Evolutionary conservation across 2,797 vertebrate genomes (phyloP), one percentile per base, ranked within the genome.

Genomic region (Margarornis squamiger): DNA sequence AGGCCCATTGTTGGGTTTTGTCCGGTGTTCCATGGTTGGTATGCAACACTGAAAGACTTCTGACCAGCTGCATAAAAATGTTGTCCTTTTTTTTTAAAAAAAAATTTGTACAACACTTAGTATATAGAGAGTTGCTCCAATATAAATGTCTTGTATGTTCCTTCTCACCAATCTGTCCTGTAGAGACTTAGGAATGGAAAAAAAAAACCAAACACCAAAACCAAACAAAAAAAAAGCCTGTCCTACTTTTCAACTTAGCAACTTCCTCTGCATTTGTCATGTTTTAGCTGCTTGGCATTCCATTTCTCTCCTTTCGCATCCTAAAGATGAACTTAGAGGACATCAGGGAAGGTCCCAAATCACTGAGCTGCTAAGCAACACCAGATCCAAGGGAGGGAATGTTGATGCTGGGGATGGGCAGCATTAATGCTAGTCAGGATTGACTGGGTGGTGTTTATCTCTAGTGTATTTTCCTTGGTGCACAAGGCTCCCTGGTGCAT

Each of bases 401-500:
- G 15, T 11, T 71, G 24, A n/a, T 55, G 62, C 51, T 81, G 38
- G 24, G 46, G 30, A 39, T 34, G 46, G 24, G n/a, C 36, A 58
- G 36, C 26, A 19, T n/a, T 57, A 27, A 30, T 63, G 24, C 23
- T 39, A 23, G 30, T 32, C 5, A 15, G 49, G n/a, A 88, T 63
- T 6, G 2, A 41, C 39, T 8, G 17, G 11, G 9, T 22, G 9
- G 22, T 7, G 30, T 21, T 23, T 34, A 36, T 34, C 24, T 49
- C 1, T 1, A 8, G 12, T 5, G 30, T 34, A 1, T 36, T 81
- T 57, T 66, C 51, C 49, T 39, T 6, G 30, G 62, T 24, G 36
- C 29, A 10, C 6, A 32, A 12, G 43, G 78, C n/a, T 59, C 46
- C 20, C 22, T 0, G 0, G 18, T n/a, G 38, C 27, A 32, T 82